These are phyloP conservation scores for Garra rufa DNA, from an alignment of 2,113 vertebrate species.

Conservation along the genomic window DNA sequence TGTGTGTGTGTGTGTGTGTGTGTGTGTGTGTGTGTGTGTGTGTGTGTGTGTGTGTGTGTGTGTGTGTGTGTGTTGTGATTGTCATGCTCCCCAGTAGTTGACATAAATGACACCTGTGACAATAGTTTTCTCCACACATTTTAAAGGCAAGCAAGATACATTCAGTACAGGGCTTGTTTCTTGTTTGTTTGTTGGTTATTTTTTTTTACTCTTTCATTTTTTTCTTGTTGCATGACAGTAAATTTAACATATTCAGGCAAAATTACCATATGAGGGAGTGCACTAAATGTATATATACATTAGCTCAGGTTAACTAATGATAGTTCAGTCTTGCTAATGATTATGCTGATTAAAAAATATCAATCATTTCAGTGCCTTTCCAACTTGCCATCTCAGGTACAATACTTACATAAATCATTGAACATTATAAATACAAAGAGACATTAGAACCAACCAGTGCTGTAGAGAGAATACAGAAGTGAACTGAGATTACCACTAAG, in stretches of 20 bases:
- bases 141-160: slow-evolving; percentile 74
- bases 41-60: not conserved
- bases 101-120: slow-evolving; percentile 42
- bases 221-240: slow-evolving; percentile 76
- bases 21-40: not conserved
- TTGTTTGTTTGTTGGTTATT: slow-evolving; percentile 44
- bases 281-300: slow-evolving; percentile 70
- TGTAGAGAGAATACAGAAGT: slow-evolving; percentile 56
- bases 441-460: slow-evolving; percentile 15
- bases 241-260: slow-evolving; percentile 77
- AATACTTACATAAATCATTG: slow-evolving; percentile 64
- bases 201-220: slow-evolving; percentile 65
- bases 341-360: slow-evolving; percentile 57
- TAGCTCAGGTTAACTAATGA: slow-evolving; percentile 59
- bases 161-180: slow-evolving; percentile 69
- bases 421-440: slow-evolving; percentile 40
- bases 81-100: not conserved
- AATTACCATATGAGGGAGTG: slow-evolving; percentile 73
- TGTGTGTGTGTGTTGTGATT: not conserved
- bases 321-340: slow-evolving; percentile 51
- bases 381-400: slow-evolving; percentile 50
- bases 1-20: not conserved
- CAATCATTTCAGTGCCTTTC: slow-evolving; percentile 27
- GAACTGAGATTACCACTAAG: slow-evolving; percentile 41
- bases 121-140: slow-evolving; percentile 58